These are phyloP conservation scores for Trichopria drosophilae DNA, from an alignment of 2,888 invertebrate species.

Conservation along the genomic window DNA sequence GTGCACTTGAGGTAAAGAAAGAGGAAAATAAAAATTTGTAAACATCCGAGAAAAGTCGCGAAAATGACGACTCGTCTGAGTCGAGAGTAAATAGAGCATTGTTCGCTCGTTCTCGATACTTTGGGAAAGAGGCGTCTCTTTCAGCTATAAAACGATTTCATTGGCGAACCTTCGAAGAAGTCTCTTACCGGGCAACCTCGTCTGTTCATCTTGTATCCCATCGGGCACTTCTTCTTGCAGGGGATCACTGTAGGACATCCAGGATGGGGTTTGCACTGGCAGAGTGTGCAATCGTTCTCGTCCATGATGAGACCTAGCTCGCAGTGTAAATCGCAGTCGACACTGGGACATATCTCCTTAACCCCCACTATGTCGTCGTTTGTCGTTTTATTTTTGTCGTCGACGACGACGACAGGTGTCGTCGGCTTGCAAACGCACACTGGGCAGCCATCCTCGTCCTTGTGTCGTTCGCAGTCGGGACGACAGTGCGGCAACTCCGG, in stretches of 20 bases:
- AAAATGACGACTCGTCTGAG: too few species aligned
- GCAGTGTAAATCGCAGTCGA: conserved; percentile 50
- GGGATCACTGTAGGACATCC: conserved; percentile 42
- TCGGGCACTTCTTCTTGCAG: conserved; percentile 49
- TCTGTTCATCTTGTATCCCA: conserved; percentile 49
- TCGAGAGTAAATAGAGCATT: too few species aligned
- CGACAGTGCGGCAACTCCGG: conserved; percentile 42
- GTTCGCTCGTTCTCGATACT: too few species aligned
- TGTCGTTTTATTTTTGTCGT: conserved; percentile 23
- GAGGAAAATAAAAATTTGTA: conserved; percentile 7
- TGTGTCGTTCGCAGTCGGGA: conserved; percentile 41
- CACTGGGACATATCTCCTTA: conserved; percentile 43
- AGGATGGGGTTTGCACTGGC: conserved; percentile 46
- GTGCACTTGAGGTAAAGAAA: conserved; percentile 1
- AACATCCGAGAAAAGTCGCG: neutral
- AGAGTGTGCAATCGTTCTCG: conserved; percentile 50
- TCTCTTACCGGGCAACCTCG: conserved; percentile 49
- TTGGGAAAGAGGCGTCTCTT: too few species aligned
- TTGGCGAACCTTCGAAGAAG: neutral
- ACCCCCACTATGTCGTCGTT: conserved; percentile 32
- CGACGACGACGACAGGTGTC: conserved; percentile 18
- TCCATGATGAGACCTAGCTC: conserved; percentile 49
- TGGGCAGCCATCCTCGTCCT: conserved; percentile 46
- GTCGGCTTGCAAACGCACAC: conserved; percentile 44
- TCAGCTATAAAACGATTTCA: too few species aligned